A percentile compares a stretch with the other conserved stretches of the same genome.
Evolutionary conservation across 1,140 invertebrate genomes (phyloP).

Genomic region (Macrostomum lignano): DNA sequence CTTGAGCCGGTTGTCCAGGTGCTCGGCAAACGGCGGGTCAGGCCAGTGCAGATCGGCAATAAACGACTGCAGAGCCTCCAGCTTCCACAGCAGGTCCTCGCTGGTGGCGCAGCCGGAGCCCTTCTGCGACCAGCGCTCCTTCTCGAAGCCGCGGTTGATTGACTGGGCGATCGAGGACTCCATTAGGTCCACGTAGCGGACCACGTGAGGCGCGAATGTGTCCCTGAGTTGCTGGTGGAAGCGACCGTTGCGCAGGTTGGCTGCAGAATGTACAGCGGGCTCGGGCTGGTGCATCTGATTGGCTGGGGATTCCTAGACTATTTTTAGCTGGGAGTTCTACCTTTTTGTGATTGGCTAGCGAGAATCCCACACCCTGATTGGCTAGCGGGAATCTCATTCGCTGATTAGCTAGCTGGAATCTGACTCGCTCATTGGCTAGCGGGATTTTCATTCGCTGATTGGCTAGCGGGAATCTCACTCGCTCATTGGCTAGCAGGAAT

Average conservation of each 20-base stretch:
- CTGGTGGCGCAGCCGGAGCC: constrained; percentile 61
- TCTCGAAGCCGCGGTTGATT: constrained; percentile 91
- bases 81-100: constrained; percentile 93
- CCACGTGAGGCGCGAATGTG: constrained; percentile 80
- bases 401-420: too few relatives aligned
- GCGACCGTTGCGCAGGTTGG: constrained; percentile 74
- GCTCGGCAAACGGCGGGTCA: constrained; percentile 75
- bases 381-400: too few relatives aligned
- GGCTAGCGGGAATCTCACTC: too few relatives aligned
- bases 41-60: constrained; percentile 95
- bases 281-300: neutral
- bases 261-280: constrained; percentile 30
- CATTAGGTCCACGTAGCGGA: constrained; percentile 94
- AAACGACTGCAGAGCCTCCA: constrained; percentile 87
- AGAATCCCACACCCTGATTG: too few relatives aligned
- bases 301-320: too few relatives aligned
- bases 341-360: too few relatives aligned
- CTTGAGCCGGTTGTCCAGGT: constrained; percentile 80
- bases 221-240: constrained; percentile 88
- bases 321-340: too few relatives aligned
- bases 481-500: too few relatives aligned
- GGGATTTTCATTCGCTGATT: too few relatives aligned
- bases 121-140: constrained; percentile 66
- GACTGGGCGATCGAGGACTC: constrained; percentile 95
- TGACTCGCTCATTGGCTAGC: too few relatives aligned